A percentile compares a stretch with the other conserved stretches of the same genome.
These are phyloP conservation scores for Carcina quercana DNA, from an alignment of 2,888 invertebrate genomes.

Conservation along the genomic window DNA sequence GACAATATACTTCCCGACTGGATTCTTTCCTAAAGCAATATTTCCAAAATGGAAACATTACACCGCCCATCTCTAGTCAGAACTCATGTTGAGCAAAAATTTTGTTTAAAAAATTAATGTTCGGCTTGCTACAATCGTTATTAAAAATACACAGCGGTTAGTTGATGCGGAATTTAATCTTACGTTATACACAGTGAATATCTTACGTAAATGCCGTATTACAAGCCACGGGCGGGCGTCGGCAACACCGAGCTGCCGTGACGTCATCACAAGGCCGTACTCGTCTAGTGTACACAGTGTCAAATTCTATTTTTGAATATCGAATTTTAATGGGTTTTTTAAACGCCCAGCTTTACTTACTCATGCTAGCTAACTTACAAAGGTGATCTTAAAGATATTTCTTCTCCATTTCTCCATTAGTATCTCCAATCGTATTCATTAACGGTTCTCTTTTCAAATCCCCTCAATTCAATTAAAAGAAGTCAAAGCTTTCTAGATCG, in stretches of 20 bases:
- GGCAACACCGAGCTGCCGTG: no score
- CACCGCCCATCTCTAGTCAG: no score
- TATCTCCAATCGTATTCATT: no score
- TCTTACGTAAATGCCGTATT: slow-evolving; percentile 62
- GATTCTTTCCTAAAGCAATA: slow-evolving; percentile 30
- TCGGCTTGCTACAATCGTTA: slow-evolving; percentile 51
- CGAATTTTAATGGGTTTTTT: no score
- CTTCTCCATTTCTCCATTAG: no score
- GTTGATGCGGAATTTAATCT: slow-evolving; percentile 62
- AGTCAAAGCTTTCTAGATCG: no score
- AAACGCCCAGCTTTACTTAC: no score
- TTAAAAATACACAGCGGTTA: slow-evolving; percentile 65
- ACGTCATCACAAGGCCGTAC: no score
- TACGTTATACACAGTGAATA: slow-evolving; percentile 67
- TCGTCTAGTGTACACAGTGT: slow-evolving; percentile 15
- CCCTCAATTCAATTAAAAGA: no score
- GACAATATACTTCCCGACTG: slow-evolving; percentile 35
- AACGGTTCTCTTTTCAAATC: no score
- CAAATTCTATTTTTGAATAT: slow-evolving; percentile 7
- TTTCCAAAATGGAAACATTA: slow-evolving; percentile 39
- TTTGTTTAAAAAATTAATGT: slow-evolving; percentile 65
- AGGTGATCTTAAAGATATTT: no score
- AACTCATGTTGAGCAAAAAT: slow-evolving; percentile 68
- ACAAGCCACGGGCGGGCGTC: slow-evolving; percentile 65
- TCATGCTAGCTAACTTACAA: no score